Base-by-base conservation (phyloP, 2,113 vertebrate species). In the crab-eating macaque (Macaca fascicularis) region DNA sequence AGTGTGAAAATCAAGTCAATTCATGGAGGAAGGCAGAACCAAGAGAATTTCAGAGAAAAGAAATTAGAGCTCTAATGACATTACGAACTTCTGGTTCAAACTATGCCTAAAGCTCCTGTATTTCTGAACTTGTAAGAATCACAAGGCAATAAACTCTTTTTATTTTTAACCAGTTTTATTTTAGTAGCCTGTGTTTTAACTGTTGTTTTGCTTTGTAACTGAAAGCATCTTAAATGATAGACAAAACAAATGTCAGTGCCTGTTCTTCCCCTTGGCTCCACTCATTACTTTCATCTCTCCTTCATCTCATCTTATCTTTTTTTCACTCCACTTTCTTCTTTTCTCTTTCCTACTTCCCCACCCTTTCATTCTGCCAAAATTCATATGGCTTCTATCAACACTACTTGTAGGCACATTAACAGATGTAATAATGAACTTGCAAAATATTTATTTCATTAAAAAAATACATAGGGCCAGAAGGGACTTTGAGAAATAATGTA, bases 361-460 rank as follows among this genome's bases (percentile, higher is more conserved):
- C 8, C 22, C 3, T 48, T 95, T 89, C 8, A 57, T 61, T 93
- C 48, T 92, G 8, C 69, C 52, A n/a, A 92, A 90, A 80, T 92
- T 95, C 59, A 74, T 45, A 80, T 64, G 79, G 32, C 43, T 96
- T 4, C 55, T 88, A 80, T 94, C 67, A 97, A 96, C 82, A 83
- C 83, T 89, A 20, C 52, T 95, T 43, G 55, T 75, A 61, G 59
- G n/a, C 81, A 95, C 55, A 90, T 55, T 95, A 92, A 70, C 23
- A 83, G 61, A 92, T 76, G 64, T 78, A 95, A 92, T 93, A 90
- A 90, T 88, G 84, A 32, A n/a, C 45, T 89, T 50, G 64, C 5
- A 23, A 95, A 92, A 90, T 94, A 95, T 94, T 92, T 83, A 96
- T 93, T 92, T 95, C 75, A 88, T 59, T 14, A 90, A 84, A 95